phyloP scores from a whole-genome alignment of 2,888 invertebrate genomes.

The Pycnomerus fuliginosus region DNA sequence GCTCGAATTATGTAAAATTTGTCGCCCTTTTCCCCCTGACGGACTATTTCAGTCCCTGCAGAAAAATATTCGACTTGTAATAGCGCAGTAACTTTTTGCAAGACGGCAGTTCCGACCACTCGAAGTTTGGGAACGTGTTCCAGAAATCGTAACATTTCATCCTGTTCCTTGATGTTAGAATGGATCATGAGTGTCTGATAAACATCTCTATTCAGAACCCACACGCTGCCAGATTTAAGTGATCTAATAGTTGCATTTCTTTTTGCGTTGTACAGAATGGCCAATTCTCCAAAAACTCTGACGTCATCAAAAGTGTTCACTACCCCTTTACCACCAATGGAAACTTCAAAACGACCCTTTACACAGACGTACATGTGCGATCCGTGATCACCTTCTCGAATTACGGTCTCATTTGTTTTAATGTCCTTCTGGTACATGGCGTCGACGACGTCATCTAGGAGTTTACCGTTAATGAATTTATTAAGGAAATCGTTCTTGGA shows the following conservation, averaged over 20 bases:
- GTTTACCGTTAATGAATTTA: constrained; percentile 30
- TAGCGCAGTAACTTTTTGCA: constrained; percentile 82
- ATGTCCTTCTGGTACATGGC: constrained; percentile 38
- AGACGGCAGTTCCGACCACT: constrained; percentile 66
- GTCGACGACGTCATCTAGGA: constrained; percentile 35
- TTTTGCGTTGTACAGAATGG: constrained; percentile 67
- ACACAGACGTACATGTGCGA: constrained; percentile 84
- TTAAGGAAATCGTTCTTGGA: constrained; percentile 39
- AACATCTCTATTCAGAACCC: constrained; percentile 82
- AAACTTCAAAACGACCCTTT: constrained; percentile 81
- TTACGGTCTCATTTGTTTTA: constrained; percentile 32
- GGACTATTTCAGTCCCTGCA: constrained; percentile 73
- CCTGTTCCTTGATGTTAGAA: constrained; percentile 78
- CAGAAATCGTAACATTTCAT: constrained; percentile 83
- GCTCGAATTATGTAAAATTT: constrained; percentile 88
- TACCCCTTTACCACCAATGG: constrained; percentile 75
- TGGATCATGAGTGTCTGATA: constrained; percentile 89
- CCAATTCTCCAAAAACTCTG: constrained; percentile 82
- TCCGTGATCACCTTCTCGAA: constrained; percentile 49
- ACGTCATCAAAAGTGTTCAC: constrained; percentile 74
- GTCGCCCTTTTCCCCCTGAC: constrained; percentile 82
- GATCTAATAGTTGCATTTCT: constrained; percentile 83
- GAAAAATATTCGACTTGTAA: constrained; percentile 85
- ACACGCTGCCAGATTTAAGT: constrained; percentile 78
- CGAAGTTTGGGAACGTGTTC: constrained; percentile 76